Evolutionary conservation across 2,113 vertebrate species (phyloP).

Genomic region (Otis tarda): DNA sequence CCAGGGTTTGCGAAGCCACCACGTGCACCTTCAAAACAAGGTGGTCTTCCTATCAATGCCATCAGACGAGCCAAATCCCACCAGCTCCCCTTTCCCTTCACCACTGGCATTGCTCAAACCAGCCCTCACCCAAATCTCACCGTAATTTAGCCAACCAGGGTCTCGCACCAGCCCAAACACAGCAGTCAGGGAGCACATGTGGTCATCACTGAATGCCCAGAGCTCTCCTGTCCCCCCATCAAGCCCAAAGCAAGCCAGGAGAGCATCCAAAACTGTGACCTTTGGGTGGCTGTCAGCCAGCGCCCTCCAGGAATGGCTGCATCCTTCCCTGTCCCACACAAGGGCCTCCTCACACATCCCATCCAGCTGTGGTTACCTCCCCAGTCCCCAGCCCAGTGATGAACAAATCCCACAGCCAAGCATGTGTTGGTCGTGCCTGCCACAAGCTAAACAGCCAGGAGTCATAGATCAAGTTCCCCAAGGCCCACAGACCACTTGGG

Average conservation of each 20-base stretch:
- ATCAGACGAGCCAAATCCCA: neutral
- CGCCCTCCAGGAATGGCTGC: neutral
- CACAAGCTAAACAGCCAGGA: neutral
- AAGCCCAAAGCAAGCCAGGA: neutral
- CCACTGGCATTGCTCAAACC: neutral
- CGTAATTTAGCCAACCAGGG: neutral
- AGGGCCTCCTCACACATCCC: neutral
- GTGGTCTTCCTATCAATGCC: neutral
- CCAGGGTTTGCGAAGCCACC: neutral
- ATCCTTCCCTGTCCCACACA: neutral
- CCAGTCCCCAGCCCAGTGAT: fast-evolving
- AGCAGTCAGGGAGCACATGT: fast-evolving
- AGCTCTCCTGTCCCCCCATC: neutral
- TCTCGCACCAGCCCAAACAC: neutral
- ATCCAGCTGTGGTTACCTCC: neutral
- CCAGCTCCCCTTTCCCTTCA: neutral
- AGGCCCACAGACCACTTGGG: neutral
- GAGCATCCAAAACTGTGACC: neutral
- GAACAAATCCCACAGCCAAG: neutral
- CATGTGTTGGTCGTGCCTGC: neutral
- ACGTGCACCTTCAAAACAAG: neutral
- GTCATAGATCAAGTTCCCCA: neutral
- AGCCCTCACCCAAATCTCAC: neutral
- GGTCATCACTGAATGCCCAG: neutral
- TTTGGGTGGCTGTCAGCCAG: neutral